Conservation (phyloP, 2,888 invertebrate species). For the Cryptus armator region DNA sequence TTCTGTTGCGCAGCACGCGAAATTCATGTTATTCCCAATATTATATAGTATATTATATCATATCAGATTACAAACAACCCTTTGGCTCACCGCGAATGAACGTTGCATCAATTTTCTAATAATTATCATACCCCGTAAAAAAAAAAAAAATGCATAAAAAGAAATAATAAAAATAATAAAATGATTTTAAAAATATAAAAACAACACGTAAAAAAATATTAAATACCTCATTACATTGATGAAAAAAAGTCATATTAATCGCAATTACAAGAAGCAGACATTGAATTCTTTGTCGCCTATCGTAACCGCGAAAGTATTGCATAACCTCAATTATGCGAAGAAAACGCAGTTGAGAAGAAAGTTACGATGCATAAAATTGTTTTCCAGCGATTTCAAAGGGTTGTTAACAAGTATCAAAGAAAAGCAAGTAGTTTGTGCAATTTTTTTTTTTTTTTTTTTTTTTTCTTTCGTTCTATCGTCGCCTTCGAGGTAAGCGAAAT, state of each 20-base stretch:
- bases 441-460: slow-evolving; percentile 13
- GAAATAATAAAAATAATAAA: neutral
- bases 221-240: too few species aligned
- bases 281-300: slow-evolving; percentile 17
- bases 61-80: slow-evolving; percentile 14
- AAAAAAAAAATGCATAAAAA: too few species aligned
- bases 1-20: slow-evolving; percentile 6
- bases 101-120: neutral
- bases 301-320: neutral
- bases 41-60: neutral
- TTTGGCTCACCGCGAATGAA: slow-evolving; percentile 1
- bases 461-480: slow-evolving; percentile 3
- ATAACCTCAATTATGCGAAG: neutral
- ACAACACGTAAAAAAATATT: too few species aligned
- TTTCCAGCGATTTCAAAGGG: neutral
- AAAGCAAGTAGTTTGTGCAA: slow-evolving; percentile 7
- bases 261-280: neutral
- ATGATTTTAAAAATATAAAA: neutral
- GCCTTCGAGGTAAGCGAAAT: slow-evolving; percentile 60
- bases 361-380: neutral
- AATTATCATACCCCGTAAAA: neutral
- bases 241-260: too few species aligned
- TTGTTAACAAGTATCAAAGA: neutral
- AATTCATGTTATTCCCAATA: slow-evolving; percentile 6
- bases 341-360: neutral